Conservation (phyloP, 1,140 invertebrate species). For the Linepithema humile region DNA sequence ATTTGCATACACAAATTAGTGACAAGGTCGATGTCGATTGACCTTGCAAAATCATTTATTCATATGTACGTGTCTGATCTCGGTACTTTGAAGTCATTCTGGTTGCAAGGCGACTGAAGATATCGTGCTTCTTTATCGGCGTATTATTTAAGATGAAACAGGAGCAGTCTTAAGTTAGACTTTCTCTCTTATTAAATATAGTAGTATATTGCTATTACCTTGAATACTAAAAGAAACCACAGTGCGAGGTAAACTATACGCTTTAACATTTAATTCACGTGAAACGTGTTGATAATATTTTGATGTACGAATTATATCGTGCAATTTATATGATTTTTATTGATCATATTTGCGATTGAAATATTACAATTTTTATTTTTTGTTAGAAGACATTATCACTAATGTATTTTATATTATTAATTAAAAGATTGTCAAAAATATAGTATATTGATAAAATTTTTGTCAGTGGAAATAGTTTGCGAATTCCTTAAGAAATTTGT, state of each 20-base stretch:
- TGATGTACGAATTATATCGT: not conserved
- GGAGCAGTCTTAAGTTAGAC: not conserved
- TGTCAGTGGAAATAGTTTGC: not conserved
- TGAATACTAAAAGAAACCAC: slow-evolving; percentile 22
- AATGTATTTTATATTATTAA: not conserved
- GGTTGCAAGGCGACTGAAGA: not conserved
- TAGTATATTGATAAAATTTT: not conserved
- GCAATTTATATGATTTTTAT: not conserved
- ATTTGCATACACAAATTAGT: not conserved
- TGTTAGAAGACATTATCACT: too few species aligned
- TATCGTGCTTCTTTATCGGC: slow-evolving; percentile 15
- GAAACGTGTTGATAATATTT: slow-evolving; percentile 13
- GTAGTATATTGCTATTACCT: not conserved
- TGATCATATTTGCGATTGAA: not conserved
- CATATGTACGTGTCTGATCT: not conserved
- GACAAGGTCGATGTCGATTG: slow-evolving; percentile 9
- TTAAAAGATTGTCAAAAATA: not conserved
- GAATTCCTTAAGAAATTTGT: not conserved
- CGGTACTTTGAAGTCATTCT: slow-evolving; percentile 14
- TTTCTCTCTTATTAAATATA: slow-evolving; percentile 30
- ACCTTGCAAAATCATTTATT: not conserved
- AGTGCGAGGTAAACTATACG: slow-evolving; percentile 2
- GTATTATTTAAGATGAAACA: slow-evolving; percentile 1
- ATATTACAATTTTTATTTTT: too few species aligned
- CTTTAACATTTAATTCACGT: not conserved